Base-by-base conservation (phyloP, 2,113 vertebrate genomes). In the Anthoscopus minutus region DNA sequence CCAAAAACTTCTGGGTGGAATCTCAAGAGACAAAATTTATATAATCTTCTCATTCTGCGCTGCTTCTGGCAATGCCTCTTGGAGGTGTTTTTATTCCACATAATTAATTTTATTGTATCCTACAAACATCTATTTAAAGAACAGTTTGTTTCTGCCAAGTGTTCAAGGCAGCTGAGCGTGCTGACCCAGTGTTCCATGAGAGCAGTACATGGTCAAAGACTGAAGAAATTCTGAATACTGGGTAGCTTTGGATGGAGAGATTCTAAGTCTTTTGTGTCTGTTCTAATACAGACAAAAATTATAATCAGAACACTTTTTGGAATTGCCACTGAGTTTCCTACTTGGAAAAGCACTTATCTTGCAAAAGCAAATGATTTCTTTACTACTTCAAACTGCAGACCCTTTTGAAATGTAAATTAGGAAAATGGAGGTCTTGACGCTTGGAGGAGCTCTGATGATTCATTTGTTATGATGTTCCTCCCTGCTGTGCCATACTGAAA, bases 331-430 rank as follows among this genome's bases (percentile, higher is more conserved):
- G 87, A 88, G 76, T 89, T 96, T 97, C 69, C 90, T 96, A 56
- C 92, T 95, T 76, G 79, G 91, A 93, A 92, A 93, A 96, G 81
- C 92, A 96, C 95, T 98, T 97, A 95, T 90, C 92, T 93, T 86
- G 95, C 79, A 96, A 96, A 93, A 95, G 95, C 73, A 96, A 98
- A 96, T 94, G 42, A 95, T 96, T 97, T 96, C 93, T 96, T 96
- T 96, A 94, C 84, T 81, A 37, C 89, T 92, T 95, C 79, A 83
- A 70, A 85, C 91, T 81, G 64, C 67, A 93, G 79, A 84, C 53
- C 57, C 88, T 93, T 97, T 97, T 97, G 96, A 98, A 96, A 97
- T 97, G 97, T 81, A 97, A 97, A 97, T 97, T 56, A 61, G 67
- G 82, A 82, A 91, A 94, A 92, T 72, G 86, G 96, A 95, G 87